Evolutionary conservation across 2,797 vertebrate species (phyloP).

Genomic region (Leptodactylus fallax): DNA sequence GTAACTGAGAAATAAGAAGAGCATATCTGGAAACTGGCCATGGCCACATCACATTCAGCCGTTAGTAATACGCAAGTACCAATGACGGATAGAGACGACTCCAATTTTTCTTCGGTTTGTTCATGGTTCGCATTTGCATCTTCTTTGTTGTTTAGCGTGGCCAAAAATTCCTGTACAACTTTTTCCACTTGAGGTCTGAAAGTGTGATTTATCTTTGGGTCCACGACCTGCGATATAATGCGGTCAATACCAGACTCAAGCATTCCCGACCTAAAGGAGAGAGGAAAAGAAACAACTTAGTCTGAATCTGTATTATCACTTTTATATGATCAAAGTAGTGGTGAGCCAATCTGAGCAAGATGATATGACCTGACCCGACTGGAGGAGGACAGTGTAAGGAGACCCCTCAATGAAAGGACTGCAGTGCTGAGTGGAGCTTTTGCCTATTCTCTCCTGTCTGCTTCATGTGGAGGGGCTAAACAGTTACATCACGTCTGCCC

Average conservation of each 20-base stretch:
- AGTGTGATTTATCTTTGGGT: conserved; percentile 97
- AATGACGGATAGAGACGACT: conserved; percentile 75
- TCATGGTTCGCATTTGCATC: conserved; percentile 71
- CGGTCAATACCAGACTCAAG: conserved; percentile 97
- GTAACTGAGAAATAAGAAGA: no score
- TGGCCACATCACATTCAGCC: background rate
- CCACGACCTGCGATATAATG: conserved; percentile 98
- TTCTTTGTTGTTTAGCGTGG: conserved; percentile 86
- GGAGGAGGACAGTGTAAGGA: no score
- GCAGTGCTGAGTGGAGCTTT: no score
- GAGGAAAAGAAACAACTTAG: background rate
- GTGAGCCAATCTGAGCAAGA: background rate
- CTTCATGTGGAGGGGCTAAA: no score
- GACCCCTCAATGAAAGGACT: no score
- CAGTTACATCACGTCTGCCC: no score
- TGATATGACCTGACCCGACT: no score
- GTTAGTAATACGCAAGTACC: conserved; percentile 72
- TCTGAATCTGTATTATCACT: background rate
- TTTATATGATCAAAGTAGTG: background rate
- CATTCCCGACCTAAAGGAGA: conserved; percentile 89
- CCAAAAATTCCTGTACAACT: conserved; percentile 93
- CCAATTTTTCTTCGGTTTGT: conserved; percentile 78
- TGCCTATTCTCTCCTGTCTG: no score
- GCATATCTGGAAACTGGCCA: no score
- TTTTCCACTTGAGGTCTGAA: conserved; percentile 98